A percentile compares a stretch with the other conserved stretches of the same genome.
Conservation (phyloP, 2,888 invertebrate species). For the Tipula helvola region DNA sequence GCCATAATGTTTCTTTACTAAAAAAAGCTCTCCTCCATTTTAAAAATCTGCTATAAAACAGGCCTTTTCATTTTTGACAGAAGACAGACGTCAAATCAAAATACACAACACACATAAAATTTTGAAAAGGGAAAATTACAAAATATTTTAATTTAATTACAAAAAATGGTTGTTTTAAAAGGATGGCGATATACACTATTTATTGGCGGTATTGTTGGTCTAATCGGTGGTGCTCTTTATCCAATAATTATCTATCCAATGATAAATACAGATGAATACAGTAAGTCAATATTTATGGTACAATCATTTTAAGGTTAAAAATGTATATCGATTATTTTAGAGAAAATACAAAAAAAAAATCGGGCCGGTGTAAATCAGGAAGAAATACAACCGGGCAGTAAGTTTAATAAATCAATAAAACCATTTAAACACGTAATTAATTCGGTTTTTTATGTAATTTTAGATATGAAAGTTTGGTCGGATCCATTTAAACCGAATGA, state of each 20-base stretch:
- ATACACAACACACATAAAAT: not conserved
- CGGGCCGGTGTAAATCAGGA: slow-evolving; percentile 40
- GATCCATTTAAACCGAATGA: slow-evolving; percentile 32
- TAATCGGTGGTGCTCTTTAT: slow-evolving; percentile 42
- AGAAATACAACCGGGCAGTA: slow-evolving; percentile 45
- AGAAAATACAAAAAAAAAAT: slow-evolving; percentile 36
- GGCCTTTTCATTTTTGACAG: not conserved
- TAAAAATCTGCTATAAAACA: not conserved
- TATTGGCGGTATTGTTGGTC: slow-evolving; percentile 42
- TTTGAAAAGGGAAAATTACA: not conserved
- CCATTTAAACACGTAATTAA: not conserved
- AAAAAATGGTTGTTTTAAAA: slow-evolving; percentile 26
- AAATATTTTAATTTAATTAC: not conserved
- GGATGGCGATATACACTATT: slow-evolving; percentile 46
- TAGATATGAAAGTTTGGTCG: slow-evolving; percentile 42
- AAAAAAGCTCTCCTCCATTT: not conserved
- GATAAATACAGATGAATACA: slow-evolving; percentile 45
- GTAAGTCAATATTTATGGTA: slow-evolving; percentile 15
- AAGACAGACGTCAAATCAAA: not conserved
- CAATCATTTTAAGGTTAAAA: not conserved
- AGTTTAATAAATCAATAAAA: slow-evolving; percentile 18
- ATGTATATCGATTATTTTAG: slow-evolving; percentile 22
- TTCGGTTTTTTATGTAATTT: slow-evolving; percentile 20
- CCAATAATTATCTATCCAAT: slow-evolving; percentile 49
- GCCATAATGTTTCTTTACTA: not conserved